phyloP scores from a whole-genome alignment of 2,113 vertebrate species.

The Ceyx melanurus region DNA sequence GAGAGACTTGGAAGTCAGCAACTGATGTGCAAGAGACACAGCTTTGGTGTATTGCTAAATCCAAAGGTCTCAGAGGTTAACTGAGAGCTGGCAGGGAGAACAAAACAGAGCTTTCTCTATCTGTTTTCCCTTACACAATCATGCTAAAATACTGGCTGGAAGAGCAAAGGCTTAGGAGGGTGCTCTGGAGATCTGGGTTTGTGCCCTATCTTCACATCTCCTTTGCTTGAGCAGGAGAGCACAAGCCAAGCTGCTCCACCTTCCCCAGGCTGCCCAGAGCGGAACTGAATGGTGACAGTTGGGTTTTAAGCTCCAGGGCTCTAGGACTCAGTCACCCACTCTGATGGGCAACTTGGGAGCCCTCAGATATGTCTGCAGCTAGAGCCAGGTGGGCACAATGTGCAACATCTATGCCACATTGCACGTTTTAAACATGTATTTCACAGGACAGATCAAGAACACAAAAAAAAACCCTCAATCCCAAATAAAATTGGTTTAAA shows the following conservation, averaged over 20 bases:
- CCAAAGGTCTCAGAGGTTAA: neutral
- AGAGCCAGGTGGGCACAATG: neutral
- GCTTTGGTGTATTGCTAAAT: neutral
- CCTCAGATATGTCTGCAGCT: neutral
- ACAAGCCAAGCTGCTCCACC: neutral
- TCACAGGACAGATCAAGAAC: neutral
- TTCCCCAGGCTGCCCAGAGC: neutral
- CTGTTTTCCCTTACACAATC: neutral
- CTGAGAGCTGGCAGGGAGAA: neutral
- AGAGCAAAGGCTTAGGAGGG: neutral
- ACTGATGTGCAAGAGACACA: neutral
- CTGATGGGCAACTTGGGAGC: neutral
- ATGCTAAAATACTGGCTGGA: neutral
- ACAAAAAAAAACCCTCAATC: neutral
- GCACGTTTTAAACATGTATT: neutral
- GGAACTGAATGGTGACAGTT: fast-evolving
- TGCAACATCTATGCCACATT: too few relatives aligned
- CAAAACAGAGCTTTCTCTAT: neutral
- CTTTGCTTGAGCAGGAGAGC: neutral
- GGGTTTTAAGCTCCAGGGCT: neutral
- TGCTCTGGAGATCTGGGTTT: neutral
- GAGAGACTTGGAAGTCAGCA: neutral
- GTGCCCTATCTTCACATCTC: neutral
- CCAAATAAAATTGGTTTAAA: neutral
- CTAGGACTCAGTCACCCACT: fast-evolving